Base-by-base conservation (phyloP, 2,113 vertebrate species). In the Larimichthys crocea region DNA sequence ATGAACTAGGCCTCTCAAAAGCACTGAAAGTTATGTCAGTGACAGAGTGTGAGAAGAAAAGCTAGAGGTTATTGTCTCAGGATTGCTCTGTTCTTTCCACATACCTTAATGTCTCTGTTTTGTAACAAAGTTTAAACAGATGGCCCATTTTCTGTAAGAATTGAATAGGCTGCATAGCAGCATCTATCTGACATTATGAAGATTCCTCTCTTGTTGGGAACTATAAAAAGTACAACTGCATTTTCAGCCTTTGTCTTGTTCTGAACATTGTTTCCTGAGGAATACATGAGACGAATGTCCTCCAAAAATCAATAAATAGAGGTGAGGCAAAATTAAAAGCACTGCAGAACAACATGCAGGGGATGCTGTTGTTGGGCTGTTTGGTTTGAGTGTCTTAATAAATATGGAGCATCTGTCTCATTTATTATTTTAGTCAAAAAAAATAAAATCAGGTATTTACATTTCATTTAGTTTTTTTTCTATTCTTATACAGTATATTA, bases 1-100 rank as follows among this genome's bases (percentile, higher is more conserved):
- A 69, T 76, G 68, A 82, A 64, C 31, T 26, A 24, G 48, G 46
- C 15, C 49, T 83, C 73, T 69, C 26, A 57, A 46, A 78, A 55
- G 73, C 26, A 42, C 22, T 62, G 35, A 74, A 52, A 8, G 42
- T 57, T 24, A 52, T 80, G 26, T 78, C 15, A 50, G 56, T 10
- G 44, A 24, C 52, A 42, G 29, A 48, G 26, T 24, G 20, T 17
- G n/a, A 57, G 10, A 59, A 20, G 31, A 42, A 53, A 83, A 26
- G 35, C 2, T 0, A n/a, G 20, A 15, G 19, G 56, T 50, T 80
- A 46, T 62, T 53, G 53, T 71, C 42, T 64, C 19, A 52, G 40
- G 40, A n/a, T 55, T 65, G 29, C 44, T 29, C 19, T 24, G 67
- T 5, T 72, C 35, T 62, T n/a, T 26, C 4, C 35, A 20, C 2